phyloP scores from a whole-genome alignment of 2,888 invertebrate species.

The Nemotelus nigrinus region DNA sequence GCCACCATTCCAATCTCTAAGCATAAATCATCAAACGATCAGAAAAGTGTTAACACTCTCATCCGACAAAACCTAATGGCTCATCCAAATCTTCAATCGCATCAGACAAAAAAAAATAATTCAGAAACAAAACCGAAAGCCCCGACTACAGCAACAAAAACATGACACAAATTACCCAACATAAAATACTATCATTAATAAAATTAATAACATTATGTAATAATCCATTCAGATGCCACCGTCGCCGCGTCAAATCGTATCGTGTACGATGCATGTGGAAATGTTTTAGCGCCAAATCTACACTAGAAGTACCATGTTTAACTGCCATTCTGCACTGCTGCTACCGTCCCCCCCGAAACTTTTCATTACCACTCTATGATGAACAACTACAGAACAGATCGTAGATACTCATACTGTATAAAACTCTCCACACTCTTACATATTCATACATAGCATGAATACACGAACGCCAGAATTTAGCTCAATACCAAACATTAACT shows the following conservation, averaged over 20 bases:
- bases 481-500: conserved; percentile 44
- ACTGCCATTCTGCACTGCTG: too few relatives aligned
- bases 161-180: conserved; percentile 42
- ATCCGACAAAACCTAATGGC: background rate
- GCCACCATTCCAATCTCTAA: background rate
- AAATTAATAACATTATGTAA: conserved; percentile 36
- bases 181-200: conserved; percentile 32
- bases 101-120: background rate
- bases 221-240: background rate
- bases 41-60: background rate
- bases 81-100: background rate
- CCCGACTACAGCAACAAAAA: background rate
- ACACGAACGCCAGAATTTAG: conserved; percentile 44
- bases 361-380: too few relatives aligned
- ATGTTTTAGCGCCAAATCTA: too few relatives aligned
- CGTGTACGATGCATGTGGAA: too few relatives aligned
- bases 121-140: background rate
- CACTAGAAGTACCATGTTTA: too few relatives aligned
- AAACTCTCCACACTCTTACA: too few relatives aligned
- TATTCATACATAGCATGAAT: background rate
- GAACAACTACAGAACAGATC: too few relatives aligned
- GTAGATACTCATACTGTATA: too few relatives aligned
- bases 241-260: too few relatives aligned
- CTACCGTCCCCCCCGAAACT: too few relatives aligned
- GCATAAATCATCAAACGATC: background rate